Conservation (phyloP, 2,888 invertebrate genomes). For the Augochlorella aurata region DNA sequence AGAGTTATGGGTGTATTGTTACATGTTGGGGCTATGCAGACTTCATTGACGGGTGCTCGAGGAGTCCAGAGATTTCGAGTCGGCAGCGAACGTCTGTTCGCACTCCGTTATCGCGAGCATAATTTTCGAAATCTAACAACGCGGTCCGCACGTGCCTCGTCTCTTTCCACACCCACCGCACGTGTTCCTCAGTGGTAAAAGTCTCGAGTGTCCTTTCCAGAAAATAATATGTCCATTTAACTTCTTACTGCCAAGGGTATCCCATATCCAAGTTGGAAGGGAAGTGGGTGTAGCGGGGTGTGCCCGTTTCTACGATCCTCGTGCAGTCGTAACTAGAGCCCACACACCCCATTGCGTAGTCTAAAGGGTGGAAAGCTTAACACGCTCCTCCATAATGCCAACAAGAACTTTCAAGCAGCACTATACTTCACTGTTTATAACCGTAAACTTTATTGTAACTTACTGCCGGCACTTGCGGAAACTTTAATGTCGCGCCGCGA, state of each 20-base stretch:
- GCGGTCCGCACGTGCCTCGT: slow-evolving; percentile 53
- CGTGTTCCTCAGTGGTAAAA: slow-evolving; percentile 57
- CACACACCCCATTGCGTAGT: slow-evolving; percentile 27
- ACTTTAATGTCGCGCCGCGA: not conserved
- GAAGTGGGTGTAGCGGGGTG: slow-evolving; percentile 78
- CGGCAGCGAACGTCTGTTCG: slow-evolving; percentile 55
- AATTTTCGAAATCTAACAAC: slow-evolving; percentile 59
- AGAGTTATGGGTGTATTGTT: no score
- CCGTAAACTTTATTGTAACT: not conserved
- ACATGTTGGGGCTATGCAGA: not conserved
- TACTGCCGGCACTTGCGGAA: not conserved
- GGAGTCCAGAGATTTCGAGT: not conserved
- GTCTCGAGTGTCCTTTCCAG: slow-evolving; percentile 74
- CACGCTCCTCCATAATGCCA: slow-evolving; percentile 9
- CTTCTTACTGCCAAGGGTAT: slow-evolving; percentile 68
- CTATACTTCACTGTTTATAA: not conserved
- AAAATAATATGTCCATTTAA: slow-evolving; percentile 74
- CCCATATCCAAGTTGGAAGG: slow-evolving; percentile 66
- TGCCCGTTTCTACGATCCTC: slow-evolving; percentile 65
- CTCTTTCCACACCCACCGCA: slow-evolving; percentile 51
- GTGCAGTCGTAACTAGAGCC: slow-evolving; percentile 60
- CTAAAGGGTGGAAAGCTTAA: slow-evolving; percentile 57
- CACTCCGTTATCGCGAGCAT: slow-evolving; percentile 63
- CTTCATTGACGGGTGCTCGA: not conserved
- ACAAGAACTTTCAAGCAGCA: not conserved